These are phyloP conservation scores for Heteractis magnifica DNA, from an alignment of 92 coral and sea anemone genomes.

Conservation along the genomic window DNA sequence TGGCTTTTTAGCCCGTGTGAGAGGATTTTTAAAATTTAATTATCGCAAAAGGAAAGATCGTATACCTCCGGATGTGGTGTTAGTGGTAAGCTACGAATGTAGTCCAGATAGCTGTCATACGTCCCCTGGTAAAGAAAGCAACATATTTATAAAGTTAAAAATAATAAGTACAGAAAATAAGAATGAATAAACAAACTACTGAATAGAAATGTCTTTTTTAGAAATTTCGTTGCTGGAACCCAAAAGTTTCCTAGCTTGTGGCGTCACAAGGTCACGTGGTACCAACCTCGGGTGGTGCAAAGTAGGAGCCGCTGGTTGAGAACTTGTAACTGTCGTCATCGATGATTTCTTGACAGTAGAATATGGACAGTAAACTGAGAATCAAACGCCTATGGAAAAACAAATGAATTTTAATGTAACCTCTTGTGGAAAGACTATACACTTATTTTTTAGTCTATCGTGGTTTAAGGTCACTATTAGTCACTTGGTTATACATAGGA, in stretches of 20 bases:
- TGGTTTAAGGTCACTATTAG: no score
- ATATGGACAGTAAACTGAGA: conserved; percentile 84
- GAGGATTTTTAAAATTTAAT: neutral
- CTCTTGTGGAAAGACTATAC: no score
- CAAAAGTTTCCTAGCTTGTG: neutral
- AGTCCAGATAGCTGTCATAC: conserved; percentile 88
- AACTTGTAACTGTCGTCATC: conserved; percentile 72
- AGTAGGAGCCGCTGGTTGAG: conserved; percentile 80
- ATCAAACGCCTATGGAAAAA: conserved; percentile 69
- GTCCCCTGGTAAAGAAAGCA: conserved; percentile 61
- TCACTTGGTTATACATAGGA: no score
- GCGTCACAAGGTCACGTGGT: conserved; percentile 19
- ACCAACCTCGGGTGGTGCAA: conserved; percentile 86
- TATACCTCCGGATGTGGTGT: conserved; percentile 92
- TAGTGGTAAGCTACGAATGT: conserved; percentile 77
- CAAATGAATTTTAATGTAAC: neutral
- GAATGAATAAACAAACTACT: neutral
- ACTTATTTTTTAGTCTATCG: no score
- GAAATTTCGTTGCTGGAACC: neutral
- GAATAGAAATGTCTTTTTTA: neutral
- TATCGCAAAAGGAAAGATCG: neutral
- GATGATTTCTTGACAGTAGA: conserved; percentile 78
- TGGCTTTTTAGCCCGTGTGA: no score
- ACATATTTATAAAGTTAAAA: neutral
- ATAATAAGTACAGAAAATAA: neutral